These are phyloP conservation scores for Syngnathus typhle DNA, from an alignment of 2,113 vertebrate species.

Conservation along the genomic window DNA sequence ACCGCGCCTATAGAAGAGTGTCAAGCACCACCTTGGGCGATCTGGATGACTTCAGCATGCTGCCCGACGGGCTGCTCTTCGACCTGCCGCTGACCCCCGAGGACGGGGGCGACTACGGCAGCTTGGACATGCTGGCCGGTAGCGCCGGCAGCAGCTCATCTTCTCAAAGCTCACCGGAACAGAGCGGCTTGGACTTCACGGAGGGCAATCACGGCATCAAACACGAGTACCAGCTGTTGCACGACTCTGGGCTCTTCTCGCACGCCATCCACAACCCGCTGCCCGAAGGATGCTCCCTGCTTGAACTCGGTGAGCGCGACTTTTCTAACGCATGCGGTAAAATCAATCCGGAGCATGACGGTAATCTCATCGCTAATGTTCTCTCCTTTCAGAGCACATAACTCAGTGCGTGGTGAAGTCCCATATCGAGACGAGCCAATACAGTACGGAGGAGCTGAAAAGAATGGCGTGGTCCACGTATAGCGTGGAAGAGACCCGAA, in stretches of 20 bases:
- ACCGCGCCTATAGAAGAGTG: conserved; percentile 74
- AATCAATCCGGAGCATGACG: neutral
- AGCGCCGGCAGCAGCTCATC: conserved; percentile 70
- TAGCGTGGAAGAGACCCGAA: conserved; percentile 77
- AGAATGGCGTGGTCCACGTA: conserved; percentile 79
- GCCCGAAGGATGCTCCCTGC: conserved; percentile 68
- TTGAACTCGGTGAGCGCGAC: conserved; percentile 75
- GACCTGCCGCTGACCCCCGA: conserved; percentile 84
- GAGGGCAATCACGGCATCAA: conserved; percentile 72
- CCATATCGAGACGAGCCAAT: conserved; percentile 84
- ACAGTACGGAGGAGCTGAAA: conserved; percentile 82
- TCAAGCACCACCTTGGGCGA: conserved; percentile 76
- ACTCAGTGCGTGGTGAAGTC: conserved; percentile 85
- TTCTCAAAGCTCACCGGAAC: conserved; percentile 79
- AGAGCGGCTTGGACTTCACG: conserved; percentile 74
- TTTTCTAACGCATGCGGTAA: neutral
- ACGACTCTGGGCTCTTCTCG: conserved; percentile 74
- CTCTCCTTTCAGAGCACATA: conserved; percentile 71
- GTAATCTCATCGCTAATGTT: neutral
- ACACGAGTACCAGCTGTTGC: conserved; percentile 80
- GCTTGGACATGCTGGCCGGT: conserved; percentile 74
- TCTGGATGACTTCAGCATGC: conserved; percentile 76
- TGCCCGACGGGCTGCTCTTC: conserved; percentile 80
- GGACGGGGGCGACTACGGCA: conserved; percentile 72
- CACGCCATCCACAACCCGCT: conserved; percentile 57